Percentiles rank a stretch among this genome's conserved stretches.
Conservation (phyloP, 2,797 vertebrate species). For the Taenioides sp. region DNA sequence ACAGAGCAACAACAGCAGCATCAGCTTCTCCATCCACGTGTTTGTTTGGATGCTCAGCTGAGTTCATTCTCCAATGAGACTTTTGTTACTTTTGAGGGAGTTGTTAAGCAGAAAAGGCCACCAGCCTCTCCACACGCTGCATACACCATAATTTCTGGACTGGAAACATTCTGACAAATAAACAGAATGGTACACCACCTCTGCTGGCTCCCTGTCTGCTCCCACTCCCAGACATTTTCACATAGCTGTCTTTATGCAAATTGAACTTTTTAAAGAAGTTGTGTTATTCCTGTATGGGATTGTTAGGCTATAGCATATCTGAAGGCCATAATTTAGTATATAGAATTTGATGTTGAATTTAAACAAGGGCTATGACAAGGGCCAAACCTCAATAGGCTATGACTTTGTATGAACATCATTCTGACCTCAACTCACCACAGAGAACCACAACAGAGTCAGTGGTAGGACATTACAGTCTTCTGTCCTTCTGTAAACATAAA, state of each 20-base stretch:
- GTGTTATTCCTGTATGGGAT: neutral
- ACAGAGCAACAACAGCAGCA: conserved; percentile 59
- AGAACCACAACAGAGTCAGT: conserved; percentile 58
- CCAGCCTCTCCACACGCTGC: neutral
- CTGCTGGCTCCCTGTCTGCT: conserved; percentile 2
- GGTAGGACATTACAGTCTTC: conserved; percentile 50
- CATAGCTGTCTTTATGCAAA: conserved; percentile 1
- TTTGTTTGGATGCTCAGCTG: conserved; percentile 26
- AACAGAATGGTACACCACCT: conserved; percentile 1
- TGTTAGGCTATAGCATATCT: neutral
- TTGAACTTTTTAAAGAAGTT: neutral
- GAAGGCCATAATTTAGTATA: neutral
- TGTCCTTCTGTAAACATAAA: conserved; percentile 58
- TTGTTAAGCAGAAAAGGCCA: neutral
- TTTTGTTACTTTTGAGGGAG: conserved; percentile 8
- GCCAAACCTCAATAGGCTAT: conserved; percentile 40
- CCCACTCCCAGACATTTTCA: conserved; percentile 2
- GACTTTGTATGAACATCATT: conserved; percentile 44
- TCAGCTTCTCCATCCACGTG: conserved; percentile 22
- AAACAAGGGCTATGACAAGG: conserved; percentile 18
- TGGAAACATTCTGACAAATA: conserved; percentile 5
- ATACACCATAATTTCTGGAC: conserved; percentile 4
- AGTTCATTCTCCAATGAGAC: conserved; percentile 1
- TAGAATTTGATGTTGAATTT: too few species aligned
- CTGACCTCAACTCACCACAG: conserved; percentile 46